A percentile compares a stretch with the other conserved stretches of the same genome.
phyloP scores from a whole-genome alignment of 1,140 invertebrate species.

The Dinothrombium tinctorium region DNA sequence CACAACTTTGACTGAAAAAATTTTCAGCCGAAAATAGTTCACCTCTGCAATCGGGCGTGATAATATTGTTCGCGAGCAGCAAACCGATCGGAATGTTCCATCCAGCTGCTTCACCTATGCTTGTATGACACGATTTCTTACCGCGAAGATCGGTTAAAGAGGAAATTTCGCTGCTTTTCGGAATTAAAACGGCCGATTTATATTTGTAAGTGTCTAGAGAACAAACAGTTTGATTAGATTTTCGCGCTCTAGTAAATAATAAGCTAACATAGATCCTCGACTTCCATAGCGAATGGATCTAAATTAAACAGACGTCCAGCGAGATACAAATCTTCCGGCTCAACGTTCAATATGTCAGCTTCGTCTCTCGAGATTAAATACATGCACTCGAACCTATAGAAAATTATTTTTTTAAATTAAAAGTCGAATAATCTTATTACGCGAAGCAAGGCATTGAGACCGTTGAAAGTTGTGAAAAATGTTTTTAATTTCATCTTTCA shows the following conservation, averaged over 20 bases:
- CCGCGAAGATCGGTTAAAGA: slow-evolving; percentile 37
- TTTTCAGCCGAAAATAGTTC: slow-evolving; percentile 43
- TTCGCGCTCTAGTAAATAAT: not conserved
- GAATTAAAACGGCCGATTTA: slow-evolving; percentile 47
- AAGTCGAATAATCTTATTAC: too few relatives aligned
- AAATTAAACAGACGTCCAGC: slow-evolving; percentile 24
- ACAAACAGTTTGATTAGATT: not conserved
- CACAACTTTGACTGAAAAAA: slow-evolving; percentile 46
- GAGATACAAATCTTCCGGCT: slow-evolving; percentile 60
- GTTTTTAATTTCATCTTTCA: too few relatives aligned
- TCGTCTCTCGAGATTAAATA: slow-evolving; percentile 39
- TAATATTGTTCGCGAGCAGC: slow-evolving; percentile 26
- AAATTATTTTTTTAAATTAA: too few relatives aligned
- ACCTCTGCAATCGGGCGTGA: slow-evolving; percentile 36
- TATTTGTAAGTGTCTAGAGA: slow-evolving; percentile 38
- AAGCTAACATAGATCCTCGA: slow-evolving; percentile 4
- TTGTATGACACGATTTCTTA: slow-evolving; percentile 50
- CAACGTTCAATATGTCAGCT: slow-evolving; percentile 51
- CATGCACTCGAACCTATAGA: slow-evolving; percentile 43
- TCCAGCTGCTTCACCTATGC: slow-evolving; percentile 47
- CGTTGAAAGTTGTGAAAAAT: too few relatives aligned
- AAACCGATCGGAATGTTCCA: slow-evolving; percentile 35
- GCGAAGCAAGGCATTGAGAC: too few relatives aligned
- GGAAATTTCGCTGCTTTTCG: slow-evolving; percentile 36
- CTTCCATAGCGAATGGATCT: slow-evolving; percentile 11